A percentile compares a stretch with the other conserved stretches of the same genome.
These are phyloP conservation scores for Scaptomyza tumidula DNA, from an alignment of 2,888 invertebrate species.

Conservation along the genomic window DNA sequence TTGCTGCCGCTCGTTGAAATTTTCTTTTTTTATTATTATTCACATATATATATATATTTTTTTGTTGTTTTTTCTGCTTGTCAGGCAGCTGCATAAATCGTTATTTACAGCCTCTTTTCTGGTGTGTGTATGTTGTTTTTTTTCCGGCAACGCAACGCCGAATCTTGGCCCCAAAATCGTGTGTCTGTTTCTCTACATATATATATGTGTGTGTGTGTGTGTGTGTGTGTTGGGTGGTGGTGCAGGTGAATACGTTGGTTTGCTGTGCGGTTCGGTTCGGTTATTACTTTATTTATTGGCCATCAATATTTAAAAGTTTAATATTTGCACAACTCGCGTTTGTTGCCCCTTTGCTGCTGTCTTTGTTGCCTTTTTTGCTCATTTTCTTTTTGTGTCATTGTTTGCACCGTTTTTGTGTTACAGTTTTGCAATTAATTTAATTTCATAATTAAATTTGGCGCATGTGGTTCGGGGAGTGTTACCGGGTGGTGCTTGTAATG, in stretches of 20 bases:
- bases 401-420: slow-evolving; percentile 44
- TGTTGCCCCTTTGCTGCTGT: neutral
- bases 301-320: slow-evolving; percentile 69
- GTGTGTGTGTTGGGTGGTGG: slow-evolving; percentile 1
- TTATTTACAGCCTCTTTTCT: slow-evolving; percentile 61
- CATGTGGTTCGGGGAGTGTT: slow-evolving; percentile 7
- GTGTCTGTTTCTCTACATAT: neutral
- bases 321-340: slow-evolving; percentile 45
- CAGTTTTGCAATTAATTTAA: slow-evolving; percentile 67
- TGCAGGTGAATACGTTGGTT: slow-evolving; percentile 2
- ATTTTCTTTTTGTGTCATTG: slow-evolving; percentile 8
- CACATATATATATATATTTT: neutral
- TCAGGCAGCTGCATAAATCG: slow-evolving; percentile 58
- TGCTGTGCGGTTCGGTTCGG: slow-evolving; percentile 18
- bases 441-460: slow-evolving; percentile 65
- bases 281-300: slow-evolving; percentile 68
- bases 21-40: slow-evolving; percentile 8
- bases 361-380: slow-evolving; percentile 7
- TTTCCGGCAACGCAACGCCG: slow-evolving; percentile 21
- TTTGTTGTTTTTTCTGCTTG: slow-evolving; percentile 13
- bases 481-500: neutral
- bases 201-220: neutral
- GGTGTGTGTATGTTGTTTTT: slow-evolving; percentile 8
- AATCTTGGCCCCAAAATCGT: slow-evolving; percentile 39
- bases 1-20: slow-evolving; percentile 24